Percentiles rank a stretch among this genome's conserved stretches.
These are phyloP conservation scores for Rhegmatorhina hoffmannsi DNA, from an alignment of 2,113 vertebrate species.

Conservation along the genomic window DNA sequence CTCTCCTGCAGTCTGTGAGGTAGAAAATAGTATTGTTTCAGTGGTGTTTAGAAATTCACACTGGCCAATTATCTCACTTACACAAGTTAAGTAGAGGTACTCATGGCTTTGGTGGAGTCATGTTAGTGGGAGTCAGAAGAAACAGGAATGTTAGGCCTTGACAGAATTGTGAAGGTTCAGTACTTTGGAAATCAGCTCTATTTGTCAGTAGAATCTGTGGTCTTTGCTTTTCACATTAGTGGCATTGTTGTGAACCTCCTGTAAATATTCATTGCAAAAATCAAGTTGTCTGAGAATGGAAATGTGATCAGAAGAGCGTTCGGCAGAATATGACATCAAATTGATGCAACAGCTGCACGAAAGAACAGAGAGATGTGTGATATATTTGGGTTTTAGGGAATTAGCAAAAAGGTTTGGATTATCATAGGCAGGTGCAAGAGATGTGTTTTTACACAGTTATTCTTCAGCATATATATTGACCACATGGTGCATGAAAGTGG, in stretches of 20 bases:
- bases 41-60: not conserved
- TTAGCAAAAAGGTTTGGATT: conserved; percentile 66
- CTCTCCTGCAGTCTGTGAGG: not conserved
- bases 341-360: conserved; percentile 53
- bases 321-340: not conserved
- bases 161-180: not conserved
- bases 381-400: conserved; percentile 59
- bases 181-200: conserved; percentile 3
- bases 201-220: not conserved
- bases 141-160: not conserved
- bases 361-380: conserved; percentile 43
- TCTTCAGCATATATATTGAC: conserved; percentile 42
- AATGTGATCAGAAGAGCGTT: conserved; percentile 5
- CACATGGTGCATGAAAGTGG: conserved; percentile 64
- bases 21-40: not conserved
- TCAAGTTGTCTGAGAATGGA: conserved; percentile 45
- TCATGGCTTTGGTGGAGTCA: not conserved
- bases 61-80: not conserved
- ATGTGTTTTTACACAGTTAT: conserved; percentile 51
- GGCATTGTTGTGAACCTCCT: not conserved
- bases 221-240: not conserved
- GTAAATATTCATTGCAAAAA: conserved; percentile 50
- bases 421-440: conserved; percentile 64
- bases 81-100: not conserved
- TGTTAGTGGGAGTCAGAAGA: not conserved